Base-by-base conservation (phyloP, 2,797 vertebrate genomes). In the Falco columbarius region DNA sequence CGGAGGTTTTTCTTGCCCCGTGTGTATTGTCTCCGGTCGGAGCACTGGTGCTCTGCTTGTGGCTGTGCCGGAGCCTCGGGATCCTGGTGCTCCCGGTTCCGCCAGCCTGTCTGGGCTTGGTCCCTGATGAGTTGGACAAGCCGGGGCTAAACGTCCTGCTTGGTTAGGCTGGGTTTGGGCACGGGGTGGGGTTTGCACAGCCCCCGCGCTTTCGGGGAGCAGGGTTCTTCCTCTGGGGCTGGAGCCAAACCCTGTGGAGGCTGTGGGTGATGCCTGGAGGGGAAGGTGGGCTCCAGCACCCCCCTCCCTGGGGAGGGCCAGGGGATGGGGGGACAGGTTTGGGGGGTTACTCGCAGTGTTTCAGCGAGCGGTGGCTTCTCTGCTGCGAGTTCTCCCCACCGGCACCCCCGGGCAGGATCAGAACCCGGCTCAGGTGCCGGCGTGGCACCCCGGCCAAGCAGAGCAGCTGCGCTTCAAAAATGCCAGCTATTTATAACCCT, bases 401-500 rank as follows among this genome's bases (percentile, higher is more conserved):
- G 8, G 93, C 4, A 80, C 91, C 95, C 40, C 92, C 1, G 3
- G 44, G 16, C 0, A 1, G 86, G 81, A 13, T 80, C 62, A 0
- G 20, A 36, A 38, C 61, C 38, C 9, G 22, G 62, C 87, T 95
- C 93, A 91, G 96, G 96, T 97, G 96, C 81, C 27, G 89, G 56
- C 30, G 44, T 93, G 94, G 96, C 94, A 67, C 63, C 68, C 68
- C 5, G 14, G 75, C 91, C 4, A 36, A 79, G 84, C 70, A 10
- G 30, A 94, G 95, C 96, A 97, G 96, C 96, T 96, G 95, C 81
- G 4, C 92, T 93, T 71, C 90, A 96, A 44, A 91, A 88, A 86
- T 93, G 91, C 91, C 89, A 77, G 91, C 94, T 95, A 95, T 94
- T 96, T 96, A 95, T 96, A 97, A 81, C 93, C 89, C 81, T 49